Percentiles rank a stretch among this genome's conserved stretches.
Conservation (phyloP, 2,888 invertebrate species). For the Trichopria drosophilae region DNA sequence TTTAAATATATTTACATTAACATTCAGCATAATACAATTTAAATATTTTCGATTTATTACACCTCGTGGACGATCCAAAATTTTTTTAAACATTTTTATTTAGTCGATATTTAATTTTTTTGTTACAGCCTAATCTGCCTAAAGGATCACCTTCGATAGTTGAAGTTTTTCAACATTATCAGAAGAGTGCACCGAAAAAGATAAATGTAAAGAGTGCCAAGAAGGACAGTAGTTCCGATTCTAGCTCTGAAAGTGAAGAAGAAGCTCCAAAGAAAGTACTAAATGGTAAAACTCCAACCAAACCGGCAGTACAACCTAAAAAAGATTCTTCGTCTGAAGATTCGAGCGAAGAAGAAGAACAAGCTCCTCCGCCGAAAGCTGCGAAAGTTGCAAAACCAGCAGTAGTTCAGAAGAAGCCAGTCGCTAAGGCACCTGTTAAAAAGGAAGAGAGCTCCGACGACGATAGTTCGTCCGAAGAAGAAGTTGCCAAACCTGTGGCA, state of each 20-base stretch:
- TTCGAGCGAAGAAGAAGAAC: slow-evolving; percentile 47
- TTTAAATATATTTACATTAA: no score
- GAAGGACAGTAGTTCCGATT: slow-evolving; percentile 51
- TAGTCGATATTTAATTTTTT: slow-evolving; percentile 23
- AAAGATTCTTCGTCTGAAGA: slow-evolving; percentile 46
- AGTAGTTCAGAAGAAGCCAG: background rate
- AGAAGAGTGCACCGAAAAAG: slow-evolving; percentile 61
- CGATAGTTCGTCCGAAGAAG: slow-evolving; percentile 23
- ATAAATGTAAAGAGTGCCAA: slow-evolving; percentile 50
- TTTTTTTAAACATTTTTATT: background rate
- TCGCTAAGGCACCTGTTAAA: slow-evolving; percentile 14
- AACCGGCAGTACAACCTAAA: slow-evolving; percentile 1
- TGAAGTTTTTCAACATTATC: slow-evolving; percentile 65
- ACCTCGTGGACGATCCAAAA: background rate
- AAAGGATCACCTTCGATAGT: slow-evolving; percentile 69
- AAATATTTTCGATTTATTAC: background rate
- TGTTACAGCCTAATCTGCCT: slow-evolving; percentile 65
- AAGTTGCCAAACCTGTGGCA: slow-evolving; percentile 22
- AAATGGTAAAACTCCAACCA: no score
- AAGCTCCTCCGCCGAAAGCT: slow-evolving; percentile 17
- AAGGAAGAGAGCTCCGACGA: slow-evolving; percentile 19
- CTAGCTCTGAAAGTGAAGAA: slow-evolving; percentile 53
- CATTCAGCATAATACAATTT: no score
- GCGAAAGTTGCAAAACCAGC: slow-evolving; percentile 23
- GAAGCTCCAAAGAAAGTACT: slow-evolving; percentile 42